phyloP scores from a whole-genome alignment of 2,797 vertebrate species.

The Gambelia wislizenii region DNA sequence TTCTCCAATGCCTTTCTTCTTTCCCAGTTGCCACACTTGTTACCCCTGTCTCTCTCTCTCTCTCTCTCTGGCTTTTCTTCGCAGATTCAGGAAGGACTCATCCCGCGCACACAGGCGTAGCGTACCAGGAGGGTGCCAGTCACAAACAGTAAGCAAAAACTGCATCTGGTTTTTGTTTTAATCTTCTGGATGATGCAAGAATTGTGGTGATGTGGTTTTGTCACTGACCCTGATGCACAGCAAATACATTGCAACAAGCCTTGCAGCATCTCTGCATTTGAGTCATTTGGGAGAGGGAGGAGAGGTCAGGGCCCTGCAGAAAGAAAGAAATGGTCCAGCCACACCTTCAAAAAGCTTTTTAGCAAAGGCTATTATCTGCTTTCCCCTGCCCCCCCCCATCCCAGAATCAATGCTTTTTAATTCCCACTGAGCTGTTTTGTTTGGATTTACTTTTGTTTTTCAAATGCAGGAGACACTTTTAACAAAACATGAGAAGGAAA shows the following conservation, averaged over 20 bases:
- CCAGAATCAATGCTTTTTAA: conserved; percentile 80
- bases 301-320: conserved; percentile 63
- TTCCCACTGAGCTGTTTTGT: conserved; percentile 78
- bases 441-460: conserved; percentile 72
- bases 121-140: too few species aligned
- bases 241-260: neutral
- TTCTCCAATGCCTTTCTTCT: too few species aligned
- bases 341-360: conserved; percentile 67
- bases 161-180: neutral
- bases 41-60: too few species aligned
- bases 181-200: neutral
- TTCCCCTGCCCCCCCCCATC: conserved; percentile 22
- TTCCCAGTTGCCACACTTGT: too few species aligned
- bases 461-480: conserved; percentile 56
- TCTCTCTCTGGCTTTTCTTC: too few species aligned
- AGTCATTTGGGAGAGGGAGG: accelerated
- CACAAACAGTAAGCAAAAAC: neutral
- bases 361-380: conserved; percentile 72
- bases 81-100: too few species aligned
- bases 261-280: neutral
- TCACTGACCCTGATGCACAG: neutral
- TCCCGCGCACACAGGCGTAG: too few species aligned
- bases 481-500: conserved; percentile 68
- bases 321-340: conserved; percentile 25
- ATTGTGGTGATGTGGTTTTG: neutral